Conservation (phyloP, 2,888 invertebrate genomes). For the Xylophagus ater region DNA sequence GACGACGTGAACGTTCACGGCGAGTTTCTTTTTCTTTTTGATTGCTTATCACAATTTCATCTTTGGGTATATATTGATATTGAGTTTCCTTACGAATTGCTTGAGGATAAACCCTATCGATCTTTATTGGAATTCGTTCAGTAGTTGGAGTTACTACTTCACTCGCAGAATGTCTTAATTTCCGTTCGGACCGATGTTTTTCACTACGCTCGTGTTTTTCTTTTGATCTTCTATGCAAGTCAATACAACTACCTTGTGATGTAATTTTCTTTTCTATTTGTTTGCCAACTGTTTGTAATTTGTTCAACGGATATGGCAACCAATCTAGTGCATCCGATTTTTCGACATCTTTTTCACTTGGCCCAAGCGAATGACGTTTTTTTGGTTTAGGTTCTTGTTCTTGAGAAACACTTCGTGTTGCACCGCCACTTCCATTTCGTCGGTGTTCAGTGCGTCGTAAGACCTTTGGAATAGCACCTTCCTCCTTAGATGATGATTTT, state of each 20-base stretch:
- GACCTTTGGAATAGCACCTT: constrained; percentile 17
- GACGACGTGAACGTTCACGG: constrained; percentile 35
- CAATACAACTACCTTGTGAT: constrained; percentile 23
- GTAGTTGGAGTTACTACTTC: constrained; percentile 29
- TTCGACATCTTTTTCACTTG: constrained; percentile 30
- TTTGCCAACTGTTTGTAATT: constrained; percentile 33
- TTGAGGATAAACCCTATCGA: constrained; percentile 33
- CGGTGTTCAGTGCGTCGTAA: constrained; percentile 27
- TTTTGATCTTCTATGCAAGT: constrained; percentile 21
- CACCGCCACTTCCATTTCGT: constrained; percentile 34
- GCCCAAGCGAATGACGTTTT: constrained; percentile 38
- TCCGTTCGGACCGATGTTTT: constrained; percentile 27
- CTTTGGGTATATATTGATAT: constrained; percentile 37
- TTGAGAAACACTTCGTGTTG: constrained; percentile 33
- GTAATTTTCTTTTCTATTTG: constrained; percentile 16
- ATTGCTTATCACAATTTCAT: constrained; percentile 22
- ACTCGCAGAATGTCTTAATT: constrained; percentile 35
- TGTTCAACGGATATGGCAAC: constrained; percentile 36
- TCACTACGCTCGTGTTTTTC: constrained; percentile 15
- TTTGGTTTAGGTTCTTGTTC: constrained; percentile 31
- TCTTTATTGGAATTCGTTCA: constrained; percentile 19
- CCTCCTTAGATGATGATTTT: constrained; percentile 18
- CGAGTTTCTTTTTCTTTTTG: constrained; percentile 17
- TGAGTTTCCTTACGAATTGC: constrained; percentile 30
- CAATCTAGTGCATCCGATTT: constrained; percentile 32